Conservation (phyloP, 2,797 vertebrate species). For the Rhabdophis nuchalis region DNA sequence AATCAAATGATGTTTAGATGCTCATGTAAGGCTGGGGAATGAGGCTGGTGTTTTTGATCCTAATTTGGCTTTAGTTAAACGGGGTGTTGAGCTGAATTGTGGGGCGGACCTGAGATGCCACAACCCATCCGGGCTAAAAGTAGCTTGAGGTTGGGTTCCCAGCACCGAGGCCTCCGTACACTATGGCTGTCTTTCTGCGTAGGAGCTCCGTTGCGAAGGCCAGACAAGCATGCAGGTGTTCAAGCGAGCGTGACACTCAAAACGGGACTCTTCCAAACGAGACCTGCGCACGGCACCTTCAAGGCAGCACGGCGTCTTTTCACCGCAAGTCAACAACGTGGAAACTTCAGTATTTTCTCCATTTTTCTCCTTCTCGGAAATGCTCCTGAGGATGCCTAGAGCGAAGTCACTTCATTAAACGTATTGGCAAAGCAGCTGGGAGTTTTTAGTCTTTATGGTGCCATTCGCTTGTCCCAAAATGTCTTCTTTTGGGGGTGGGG, state of each 20-base stretch:
- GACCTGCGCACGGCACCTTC: no score
- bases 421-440: neutral
- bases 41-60: neutral
- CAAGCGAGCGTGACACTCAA: conserved; percentile 64
- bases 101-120: neutral
- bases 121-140: neutral
- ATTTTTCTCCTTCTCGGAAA: neutral
- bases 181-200: neutral
- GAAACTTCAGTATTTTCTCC: neutral
- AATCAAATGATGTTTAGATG: neutral
- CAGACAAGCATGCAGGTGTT: conserved; percentile 84
- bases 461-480: neutral
- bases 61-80: neutral
- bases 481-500: neutral
- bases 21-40: neutral
- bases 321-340: neutral
- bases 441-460: neutral
- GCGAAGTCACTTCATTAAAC: neutral
- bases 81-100: neutral
- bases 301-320: no score
- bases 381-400: neutral
- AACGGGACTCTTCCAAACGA: neutral
- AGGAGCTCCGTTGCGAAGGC: conserved; percentile 87
- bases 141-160: neutral
- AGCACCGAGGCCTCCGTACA: neutral